Conservation (phyloP, 2,113 vertebrate species). For the Poeciliopsis retropinna region DNA sequence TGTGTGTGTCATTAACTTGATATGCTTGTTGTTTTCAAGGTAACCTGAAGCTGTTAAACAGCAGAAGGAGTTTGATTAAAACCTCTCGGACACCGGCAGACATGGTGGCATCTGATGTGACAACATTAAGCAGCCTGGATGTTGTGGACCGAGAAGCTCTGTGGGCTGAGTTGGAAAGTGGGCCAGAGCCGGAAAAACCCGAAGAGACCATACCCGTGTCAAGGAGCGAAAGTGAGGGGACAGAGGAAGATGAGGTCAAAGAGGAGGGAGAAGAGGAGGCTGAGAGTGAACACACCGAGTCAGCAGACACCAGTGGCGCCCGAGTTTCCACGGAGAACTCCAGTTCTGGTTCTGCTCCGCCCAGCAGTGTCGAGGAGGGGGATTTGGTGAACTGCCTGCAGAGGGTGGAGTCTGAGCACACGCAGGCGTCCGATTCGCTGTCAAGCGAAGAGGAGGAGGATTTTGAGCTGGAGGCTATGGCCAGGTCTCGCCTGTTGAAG, state of each 20-base stretch:
- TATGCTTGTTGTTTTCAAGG: constrained; percentile 58
- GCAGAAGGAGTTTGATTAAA: constrained; percentile 73
- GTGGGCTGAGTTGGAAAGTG: constrained; percentile 89
- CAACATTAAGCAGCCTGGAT: constrained; percentile 78
- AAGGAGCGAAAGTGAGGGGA: constrained; percentile 72
- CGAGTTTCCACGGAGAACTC: constrained; percentile 88
- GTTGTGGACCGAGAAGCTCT: constrained; percentile 90
- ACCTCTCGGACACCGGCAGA: constrained; percentile 52
- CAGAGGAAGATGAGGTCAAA: constrained; percentile 42
- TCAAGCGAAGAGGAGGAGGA: constrained; percentile 97
- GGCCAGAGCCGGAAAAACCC: constrained; percentile 72
- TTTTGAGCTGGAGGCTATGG: constrained; percentile 88
- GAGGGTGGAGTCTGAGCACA: constrained; percentile 88
- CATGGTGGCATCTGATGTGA: constrained; percentile 72
- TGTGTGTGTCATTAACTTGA: background rate
- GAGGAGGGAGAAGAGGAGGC: constrained; percentile 59
- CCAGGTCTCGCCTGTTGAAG: constrained; percentile 80
- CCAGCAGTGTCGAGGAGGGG: constrained; percentile 73
- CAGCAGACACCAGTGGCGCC: constrained; percentile 87
- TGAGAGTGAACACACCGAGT: constrained; percentile 91
- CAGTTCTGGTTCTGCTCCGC: constrained; percentile 85
- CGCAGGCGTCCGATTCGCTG: constrained; percentile 91
- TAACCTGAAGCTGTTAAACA: constrained; percentile 68
- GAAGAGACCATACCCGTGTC: constrained; percentile 50
- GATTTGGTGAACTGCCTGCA: constrained; percentile 68